Conservation (phyloP, 2,888 invertebrate species). For the Yponomeuta plumbellus region DNA sequence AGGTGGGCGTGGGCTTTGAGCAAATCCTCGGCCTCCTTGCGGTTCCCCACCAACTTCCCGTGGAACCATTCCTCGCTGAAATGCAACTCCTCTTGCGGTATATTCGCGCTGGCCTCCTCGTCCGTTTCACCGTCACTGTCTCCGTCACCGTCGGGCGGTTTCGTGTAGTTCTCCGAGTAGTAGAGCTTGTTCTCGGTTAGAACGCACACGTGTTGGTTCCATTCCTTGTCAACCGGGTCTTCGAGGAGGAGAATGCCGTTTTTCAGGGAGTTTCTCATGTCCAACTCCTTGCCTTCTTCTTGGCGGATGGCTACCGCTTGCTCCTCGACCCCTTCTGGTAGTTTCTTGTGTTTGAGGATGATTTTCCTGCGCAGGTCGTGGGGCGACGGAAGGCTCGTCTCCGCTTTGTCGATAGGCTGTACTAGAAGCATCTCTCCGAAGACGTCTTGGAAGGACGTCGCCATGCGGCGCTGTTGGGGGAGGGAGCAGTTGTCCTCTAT, state of each 20-base stretch:
- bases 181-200: conserved; percentile 91
- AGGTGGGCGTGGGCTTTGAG: conserved; percentile 85
- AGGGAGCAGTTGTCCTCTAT: conserved; percentile 95
- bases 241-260: conserved; percentile 93
- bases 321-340: conserved; percentile 92
- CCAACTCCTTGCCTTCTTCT: conserved; percentile 83
- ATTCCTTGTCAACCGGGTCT: conserved; percentile 91
- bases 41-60: conserved; percentile 87
- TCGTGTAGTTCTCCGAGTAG: conserved; percentile 84
- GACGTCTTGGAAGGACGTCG: conserved; percentile 87
- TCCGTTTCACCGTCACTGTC: conserved; percentile 79
- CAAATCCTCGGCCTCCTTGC: conserved; percentile 87
- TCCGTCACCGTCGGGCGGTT: conserved; percentile 70
- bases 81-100: conserved; percentile 89
- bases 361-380: conserved; percentile 85
- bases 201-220: conserved; percentile 96
- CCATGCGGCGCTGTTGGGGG: conserved; percentile 94
- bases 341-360: conserved; percentile 93
- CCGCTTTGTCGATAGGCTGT: conserved; percentile 78
- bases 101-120: conserved; percentile 74
- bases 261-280: conserved; percentile 88
- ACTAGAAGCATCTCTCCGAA: conserved; percentile 90
- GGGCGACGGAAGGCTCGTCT: conserved; percentile 88
- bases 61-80: conserved; percentile 97
- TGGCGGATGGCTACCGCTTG: conserved; percentile 72